phyloP scores from a whole-genome alignment of 2,797 vertebrate genomes.

The Clarias pachynema region DNA sequence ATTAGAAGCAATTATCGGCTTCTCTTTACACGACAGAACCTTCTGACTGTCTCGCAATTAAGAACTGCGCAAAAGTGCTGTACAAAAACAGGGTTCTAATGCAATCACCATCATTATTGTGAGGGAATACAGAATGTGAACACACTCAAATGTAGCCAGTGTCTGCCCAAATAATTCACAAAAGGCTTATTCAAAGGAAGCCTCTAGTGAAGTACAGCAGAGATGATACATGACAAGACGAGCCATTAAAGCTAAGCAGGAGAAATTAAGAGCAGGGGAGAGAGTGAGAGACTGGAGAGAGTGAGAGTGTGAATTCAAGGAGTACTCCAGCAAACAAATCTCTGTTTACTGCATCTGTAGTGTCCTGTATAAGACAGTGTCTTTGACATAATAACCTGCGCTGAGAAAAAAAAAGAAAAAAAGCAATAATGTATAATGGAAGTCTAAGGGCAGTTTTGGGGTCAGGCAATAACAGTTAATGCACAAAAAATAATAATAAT shows the following conservation, averaged over 20 bases:
- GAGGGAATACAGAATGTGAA: background rate
- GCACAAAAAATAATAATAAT: background rate
- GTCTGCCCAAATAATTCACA: background rate
- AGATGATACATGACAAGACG: slow-evolving; percentile 6
- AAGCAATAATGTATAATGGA: background rate
- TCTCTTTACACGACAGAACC: background rate
- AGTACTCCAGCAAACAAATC: background rate
- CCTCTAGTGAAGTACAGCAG: background rate
- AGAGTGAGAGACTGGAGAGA: slow-evolving; percentile 6
- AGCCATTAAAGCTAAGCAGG: background rate
- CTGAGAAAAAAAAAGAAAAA: background rate
- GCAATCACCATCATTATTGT: slow-evolving; percentile 11
- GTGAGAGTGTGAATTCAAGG: background rate
- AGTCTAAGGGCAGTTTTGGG: background rate
- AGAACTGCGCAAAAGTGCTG: background rate
- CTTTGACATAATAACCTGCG: background rate
- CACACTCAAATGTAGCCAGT: background rate
- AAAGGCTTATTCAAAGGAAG: background rate
- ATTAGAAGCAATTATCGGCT: background rate
- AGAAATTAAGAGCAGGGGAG: background rate
- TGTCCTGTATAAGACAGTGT: background rate
- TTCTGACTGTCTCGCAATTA: background rate
- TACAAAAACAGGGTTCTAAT: background rate
- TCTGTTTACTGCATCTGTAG: background rate
- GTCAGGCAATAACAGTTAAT: slow-evolving; percentile 1